A percentile compares a stretch with the other conserved stretches of the same genome.
These are phyloP conservation scores for Brachyptera putata DNA, from an alignment of 2,888 invertebrate species.

Conservation along the genomic window DNA sequence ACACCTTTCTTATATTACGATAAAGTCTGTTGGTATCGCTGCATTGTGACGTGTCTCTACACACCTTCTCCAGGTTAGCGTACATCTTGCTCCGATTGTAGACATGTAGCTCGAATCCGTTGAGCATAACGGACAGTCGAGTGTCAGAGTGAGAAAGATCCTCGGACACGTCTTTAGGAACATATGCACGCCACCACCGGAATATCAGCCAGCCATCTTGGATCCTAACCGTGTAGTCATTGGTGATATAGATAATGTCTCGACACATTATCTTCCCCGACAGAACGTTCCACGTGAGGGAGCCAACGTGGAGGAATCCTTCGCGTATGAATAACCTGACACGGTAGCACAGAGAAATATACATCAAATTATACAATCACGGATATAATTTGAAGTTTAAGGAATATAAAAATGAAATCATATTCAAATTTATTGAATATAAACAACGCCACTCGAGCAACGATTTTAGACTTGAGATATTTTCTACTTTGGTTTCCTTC, in stretches of 20 bases:
- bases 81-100: slow-evolving; percentile 90
- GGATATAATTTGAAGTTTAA: too few species aligned
- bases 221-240: slow-evolving; percentile 86
- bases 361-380: too few species aligned
- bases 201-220: slow-evolving; percentile 98
- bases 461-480: too few species aligned
- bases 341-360: too few species aligned
- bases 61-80: slow-evolving; percentile 75
- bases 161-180: slow-evolving; percentile 92
- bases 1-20: too few species aligned
- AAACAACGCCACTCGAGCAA: too few species aligned
- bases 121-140: slow-evolving; percentile 81
- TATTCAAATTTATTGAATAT: too few species aligned
- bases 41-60: too few species aligned
- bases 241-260: slow-evolving; percentile 89
- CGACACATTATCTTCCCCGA: slow-evolving; percentile 98
- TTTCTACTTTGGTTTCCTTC: too few species aligned
- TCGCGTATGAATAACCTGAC: slow-evolving; percentile 80
- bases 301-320: slow-evolving; percentile 89
- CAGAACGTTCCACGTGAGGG: slow-evolving; percentile 89
- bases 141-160: slow-evolving; percentile 95
- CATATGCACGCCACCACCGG: slow-evolving; percentile 95
- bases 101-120: slow-evolving; percentile 91
- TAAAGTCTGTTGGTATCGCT: too few species aligned
- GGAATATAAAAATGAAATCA: too few species aligned